A percentile compares a stretch with the other conserved stretches of the same genome.
Conservation (phyloP, 2,888 invertebrate species). For the Fabriciana adippe region DNA sequence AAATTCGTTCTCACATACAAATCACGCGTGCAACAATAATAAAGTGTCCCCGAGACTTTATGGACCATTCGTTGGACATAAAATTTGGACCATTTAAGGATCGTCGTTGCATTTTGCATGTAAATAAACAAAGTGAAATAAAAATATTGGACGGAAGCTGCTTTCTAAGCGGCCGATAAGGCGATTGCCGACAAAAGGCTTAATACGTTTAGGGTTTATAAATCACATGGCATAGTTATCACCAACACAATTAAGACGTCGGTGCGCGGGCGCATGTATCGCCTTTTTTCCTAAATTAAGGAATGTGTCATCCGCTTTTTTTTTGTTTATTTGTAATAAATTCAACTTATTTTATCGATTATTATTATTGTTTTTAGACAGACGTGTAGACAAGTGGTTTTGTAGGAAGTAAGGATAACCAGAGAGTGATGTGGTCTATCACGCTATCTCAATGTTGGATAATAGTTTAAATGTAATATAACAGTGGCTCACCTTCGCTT, state of each 20-base stretch:
- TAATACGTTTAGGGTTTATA: slow-evolving; percentile 74
- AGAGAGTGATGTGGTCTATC: no score
- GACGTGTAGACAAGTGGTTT: no score
- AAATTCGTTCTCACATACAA: slow-evolving; percentile 19
- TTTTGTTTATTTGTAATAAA: slow-evolving; percentile 30
- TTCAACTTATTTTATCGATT: slow-evolving; percentile 3
- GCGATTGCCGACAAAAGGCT: slow-evolving; percentile 73
- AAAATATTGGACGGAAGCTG: slow-evolving; percentile 64
- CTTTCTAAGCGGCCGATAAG: slow-evolving; percentile 64
- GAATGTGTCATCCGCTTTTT: slow-evolving; percentile 47
- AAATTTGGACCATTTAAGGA: slow-evolving; percentile 29
- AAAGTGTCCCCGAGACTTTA: slow-evolving; percentile 30
- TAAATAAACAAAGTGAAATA: slow-evolving; percentile 40
- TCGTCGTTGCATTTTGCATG: slow-evolving; percentile 41
- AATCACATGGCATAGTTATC: slow-evolving; percentile 73
- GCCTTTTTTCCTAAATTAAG: slow-evolving; percentile 43
- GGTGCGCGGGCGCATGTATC: slow-evolving; percentile 41
- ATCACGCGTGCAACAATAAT: slow-evolving; percentile 25
- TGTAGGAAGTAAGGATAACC: no score
- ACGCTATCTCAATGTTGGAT: no score
- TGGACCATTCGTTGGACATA: slow-evolving; percentile 37
- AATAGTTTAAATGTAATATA: no score
- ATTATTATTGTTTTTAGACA: background rate
- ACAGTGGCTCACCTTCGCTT: no score
- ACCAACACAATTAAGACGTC: slow-evolving; percentile 76